Base-by-base conservation (phyloP, 2,888 invertebrate genomes). In the Cyclophora punctaria region DNA sequence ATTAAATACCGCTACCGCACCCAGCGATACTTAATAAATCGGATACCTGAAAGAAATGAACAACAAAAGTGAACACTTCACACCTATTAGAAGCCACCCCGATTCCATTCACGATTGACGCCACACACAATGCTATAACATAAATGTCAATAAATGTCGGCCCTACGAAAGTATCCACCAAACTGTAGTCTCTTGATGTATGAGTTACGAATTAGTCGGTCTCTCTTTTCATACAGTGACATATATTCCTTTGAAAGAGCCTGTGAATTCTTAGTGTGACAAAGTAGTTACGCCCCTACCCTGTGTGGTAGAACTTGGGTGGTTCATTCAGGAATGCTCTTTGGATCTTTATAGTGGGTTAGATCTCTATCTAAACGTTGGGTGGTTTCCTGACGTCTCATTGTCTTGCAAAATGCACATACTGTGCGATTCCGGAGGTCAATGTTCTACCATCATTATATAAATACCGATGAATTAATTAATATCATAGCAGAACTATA, bases 151-250 rank as follows among this genome's bases (percentile, higher is more conserved):
- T 75, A 79, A 66, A 68, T 72, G 73, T 78, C 78, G 79, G 70
- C 66, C 71, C 74, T 80, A 78, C 77, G 64, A 64, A 68, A 74
- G 77, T 74, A 75, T 76, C 69, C 74, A 75, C 75, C 75, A 70
- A 70, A 75, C 77, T 67, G 78, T 82, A 76, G 75, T 77, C 73
- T 67, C 62, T 82, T 83, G 86, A 86, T 84, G 80, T 79, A 87
- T 86, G 83, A 80, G 83, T 79, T 69, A 79, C 78, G 86, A 86
- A 87, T 88, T 86, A 83, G 85, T 65, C 80, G 82, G 81, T 69
- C 74, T 70, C 71, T 72, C 66, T 72, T 82, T 80, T 80, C 74
- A 76, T 73, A 69, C 62, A 57, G 61, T 64, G 66, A 67, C 66
- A 73, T 69, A 71, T 74, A 67, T 71, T 76, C 69, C 63, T 76